Base-by-base conservation (phyloP, 2,888 invertebrate species). In the Metellina segmentata region DNA sequence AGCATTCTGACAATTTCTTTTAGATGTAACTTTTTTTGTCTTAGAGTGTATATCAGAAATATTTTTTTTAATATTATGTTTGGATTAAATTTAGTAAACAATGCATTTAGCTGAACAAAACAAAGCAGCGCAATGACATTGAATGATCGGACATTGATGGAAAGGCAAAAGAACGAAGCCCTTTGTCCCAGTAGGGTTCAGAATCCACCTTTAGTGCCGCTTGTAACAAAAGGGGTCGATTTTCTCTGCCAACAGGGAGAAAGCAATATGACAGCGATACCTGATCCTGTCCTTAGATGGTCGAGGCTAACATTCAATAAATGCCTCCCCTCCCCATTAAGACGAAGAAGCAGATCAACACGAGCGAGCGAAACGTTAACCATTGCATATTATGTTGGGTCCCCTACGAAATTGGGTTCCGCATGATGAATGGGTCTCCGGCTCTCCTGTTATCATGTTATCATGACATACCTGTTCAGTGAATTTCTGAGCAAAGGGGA, bases 371-470 rank as follows among this genome's bases (percentile, higher is more conserved):
- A 34, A 34, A 34, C 61, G 61, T 11, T 16, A 16, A 61, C 61
- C 61, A 16, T 11, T 61, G 61, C 61, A 61, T 61, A 61, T 61
- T 61, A 61, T 61, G 61, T 34, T 34, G n/a, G 77, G 77, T 16
- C 34, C 61, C 61, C 61, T 61, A 53, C 85, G 74, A 85, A 85
- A 85, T 85, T 74, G 74, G 85, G 74, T 75, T 75, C 61, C 48
- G 13, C 6, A 72, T 85, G 85, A 85, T 85, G 85, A 85, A 85
- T 85, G 85, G 83, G 75, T 16, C 19, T 52, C 71, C 19, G 13
- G 61, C 7, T 61, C 20, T 16, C 61, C 20, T 9, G 61, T 61
- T 61, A 61, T 61, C 61, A 16, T 61, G 61, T 9, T n/a, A n/a
- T n/a, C n/a, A 7, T 61, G 9, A 61, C 61, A 61, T 9, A 61